Conservation (phyloP, 2,888 invertebrate species). For the Caenorhabditis macrosperma region DNA sequence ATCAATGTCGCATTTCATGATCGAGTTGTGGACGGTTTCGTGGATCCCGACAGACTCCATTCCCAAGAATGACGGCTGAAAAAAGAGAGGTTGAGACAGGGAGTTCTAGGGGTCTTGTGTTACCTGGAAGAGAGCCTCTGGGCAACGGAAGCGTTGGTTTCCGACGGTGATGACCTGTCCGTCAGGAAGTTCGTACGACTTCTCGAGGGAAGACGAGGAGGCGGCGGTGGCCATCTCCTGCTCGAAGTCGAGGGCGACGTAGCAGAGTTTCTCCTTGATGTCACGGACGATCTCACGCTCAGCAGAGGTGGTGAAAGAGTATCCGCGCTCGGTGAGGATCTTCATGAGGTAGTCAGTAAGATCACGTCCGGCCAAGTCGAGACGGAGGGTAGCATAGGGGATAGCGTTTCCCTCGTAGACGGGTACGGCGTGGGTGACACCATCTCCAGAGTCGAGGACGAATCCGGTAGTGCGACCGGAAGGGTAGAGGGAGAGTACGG, state of each 20-base stretch:
- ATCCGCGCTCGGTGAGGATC: conserved; percentile 82
- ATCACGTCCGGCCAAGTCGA: conserved; percentile 83
- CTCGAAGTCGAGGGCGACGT: conserved; percentile 99
- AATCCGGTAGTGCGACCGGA: conserved; percentile 82
- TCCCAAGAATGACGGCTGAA: too few species aligned
- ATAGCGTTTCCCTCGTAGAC: conserved; percentile 88
- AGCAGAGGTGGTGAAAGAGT: conserved; percentile 80
- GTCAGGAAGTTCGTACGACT: conserved; percentile 91
- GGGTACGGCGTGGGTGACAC: conserved; percentile 87
- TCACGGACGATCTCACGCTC: conserved; percentile 92
- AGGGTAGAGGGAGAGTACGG: conserved; percentile 92
- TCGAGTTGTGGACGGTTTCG: too few species aligned
- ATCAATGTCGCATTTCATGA: too few species aligned
- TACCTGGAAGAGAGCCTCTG: conserved; percentile 90
- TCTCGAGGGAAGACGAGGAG: conserved; percentile 91
- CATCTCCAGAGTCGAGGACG: conserved; percentile 92
- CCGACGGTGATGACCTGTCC: conserved; percentile 85
- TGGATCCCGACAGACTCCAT: too few species aligned
- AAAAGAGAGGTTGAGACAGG: too few species aligned
- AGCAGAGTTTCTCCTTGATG: conserved; percentile 94
- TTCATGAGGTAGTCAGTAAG: conserved; percentile 84
- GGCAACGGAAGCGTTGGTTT: conserved; percentile 89
- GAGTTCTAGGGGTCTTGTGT: conserved; percentile 1
- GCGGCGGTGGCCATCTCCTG: conserved; percentile 94
- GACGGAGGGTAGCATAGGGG: conserved; percentile 82